phyloP scores from a whole-genome alignment of 2,797 vertebrate species.

The Podarcis siculus region DNA sequence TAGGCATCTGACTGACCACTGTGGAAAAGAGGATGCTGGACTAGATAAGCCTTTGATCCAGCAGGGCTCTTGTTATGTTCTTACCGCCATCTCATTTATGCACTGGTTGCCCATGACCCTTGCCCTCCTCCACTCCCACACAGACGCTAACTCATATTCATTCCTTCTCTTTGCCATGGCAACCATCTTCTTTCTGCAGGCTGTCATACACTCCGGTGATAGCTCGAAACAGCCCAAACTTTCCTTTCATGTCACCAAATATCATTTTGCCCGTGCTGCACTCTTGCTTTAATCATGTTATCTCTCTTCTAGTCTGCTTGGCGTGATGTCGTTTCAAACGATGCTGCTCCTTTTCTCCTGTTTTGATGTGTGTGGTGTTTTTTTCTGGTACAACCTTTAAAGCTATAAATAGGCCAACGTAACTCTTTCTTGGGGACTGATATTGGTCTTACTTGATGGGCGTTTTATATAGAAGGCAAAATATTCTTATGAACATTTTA shows the following conservation, averaged over 20 bases:
- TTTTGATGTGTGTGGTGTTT: neutral
- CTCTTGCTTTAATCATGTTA: slow-evolving; percentile 5
- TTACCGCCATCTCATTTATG: neutral
- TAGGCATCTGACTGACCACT: neutral
- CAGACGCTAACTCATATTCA: neutral
- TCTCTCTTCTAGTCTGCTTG: neutral
- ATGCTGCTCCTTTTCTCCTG: neutral
- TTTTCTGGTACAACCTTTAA: neutral
- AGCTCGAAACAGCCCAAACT: neutral
- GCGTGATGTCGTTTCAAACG: neutral
- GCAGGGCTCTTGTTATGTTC: neutral
- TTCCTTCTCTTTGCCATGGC: slow-evolving; percentile 19
- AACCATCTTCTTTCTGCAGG: slow-evolving; percentile 4
- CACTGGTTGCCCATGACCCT: neutral
- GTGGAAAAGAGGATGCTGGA: neutral
- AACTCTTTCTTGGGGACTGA: neutral
- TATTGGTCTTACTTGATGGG: neutral
- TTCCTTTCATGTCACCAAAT: slow-evolving; percentile 11
- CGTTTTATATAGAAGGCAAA: neutral
- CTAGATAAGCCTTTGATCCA: neutral
- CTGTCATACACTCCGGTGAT: neutral
- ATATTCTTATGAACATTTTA: neutral
- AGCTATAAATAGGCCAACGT: slow-evolving; percentile 11
- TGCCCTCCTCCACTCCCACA: neutral
- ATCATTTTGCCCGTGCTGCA: neutral